Evolutionary conservation across 2,113 vertebrate genomes (phyloP).

Genomic region (Artemisiospiza belli): DNA sequence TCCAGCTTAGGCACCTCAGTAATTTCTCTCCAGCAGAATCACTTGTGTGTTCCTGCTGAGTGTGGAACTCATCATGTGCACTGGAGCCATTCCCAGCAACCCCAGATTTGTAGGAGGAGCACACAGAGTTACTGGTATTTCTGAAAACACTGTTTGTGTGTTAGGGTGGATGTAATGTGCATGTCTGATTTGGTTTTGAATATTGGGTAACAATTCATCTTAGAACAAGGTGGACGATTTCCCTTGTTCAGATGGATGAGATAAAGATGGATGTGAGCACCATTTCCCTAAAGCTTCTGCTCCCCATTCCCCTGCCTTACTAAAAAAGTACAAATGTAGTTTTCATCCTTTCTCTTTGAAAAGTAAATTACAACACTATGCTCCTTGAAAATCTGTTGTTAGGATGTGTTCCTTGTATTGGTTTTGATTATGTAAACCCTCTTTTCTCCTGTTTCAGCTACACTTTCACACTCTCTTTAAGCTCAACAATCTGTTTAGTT

Average conservation of each 20-base stretch:
- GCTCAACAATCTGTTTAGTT: not conserved
- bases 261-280: not conserved
- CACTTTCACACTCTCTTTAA: not conserved
- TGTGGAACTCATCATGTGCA: rapidly evolving
- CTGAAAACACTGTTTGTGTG: not conserved
- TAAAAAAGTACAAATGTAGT: not conserved
- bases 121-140: not conserved
- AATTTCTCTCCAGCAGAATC: not conserved
- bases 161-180: not conserved
- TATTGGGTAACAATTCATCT: not conserved
- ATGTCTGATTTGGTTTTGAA: not conserved
- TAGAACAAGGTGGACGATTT: not conserved
- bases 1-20: not conserved
- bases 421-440: not conserved
- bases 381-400: not conserved
- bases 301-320: not conserved
- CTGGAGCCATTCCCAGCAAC: not conserved
- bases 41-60: not conserved
- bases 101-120: not conserved
- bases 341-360: not conserved
- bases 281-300: not conserved
- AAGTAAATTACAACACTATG: not conserved
- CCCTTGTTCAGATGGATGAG: not conserved
- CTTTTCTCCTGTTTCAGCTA: not conserved
- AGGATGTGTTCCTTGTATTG: not conserved